phyloP scores from a whole-genome alignment of 2,888 invertebrate species.

The Pseudococcus viburni region DNA sequence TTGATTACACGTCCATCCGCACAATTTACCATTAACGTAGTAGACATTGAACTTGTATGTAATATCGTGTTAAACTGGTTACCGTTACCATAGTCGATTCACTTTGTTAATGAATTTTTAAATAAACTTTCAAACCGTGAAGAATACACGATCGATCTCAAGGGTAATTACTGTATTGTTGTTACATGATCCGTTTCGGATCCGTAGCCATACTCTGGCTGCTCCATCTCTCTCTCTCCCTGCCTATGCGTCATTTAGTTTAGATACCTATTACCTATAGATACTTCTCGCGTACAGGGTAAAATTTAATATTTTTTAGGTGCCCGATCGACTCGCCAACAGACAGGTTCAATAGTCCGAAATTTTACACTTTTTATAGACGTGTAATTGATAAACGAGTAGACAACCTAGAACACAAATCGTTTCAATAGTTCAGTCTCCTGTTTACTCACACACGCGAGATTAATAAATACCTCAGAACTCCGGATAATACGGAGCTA shows the following conservation, averaged over 20 bases:
- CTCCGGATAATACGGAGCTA: background rate
- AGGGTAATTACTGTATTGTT: slow-evolving; percentile 25
- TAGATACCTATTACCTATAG: too few species aligned
- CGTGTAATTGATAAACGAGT: background rate
- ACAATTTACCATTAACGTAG: slow-evolving; percentile 25
- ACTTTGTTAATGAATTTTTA: slow-evolving; percentile 49
- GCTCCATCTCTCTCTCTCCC: background rate
- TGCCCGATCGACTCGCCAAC: background rate
- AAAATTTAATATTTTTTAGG: background rate
- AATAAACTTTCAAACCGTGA: slow-evolving; percentile 52
- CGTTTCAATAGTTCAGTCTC: too few species aligned
- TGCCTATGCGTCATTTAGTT: background rate
- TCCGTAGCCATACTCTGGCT: background rate
- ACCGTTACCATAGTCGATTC: slow-evolving; percentile 41
- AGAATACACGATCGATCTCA: slow-evolving; percentile 33
- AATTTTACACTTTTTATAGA: background rate
- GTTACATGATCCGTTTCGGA: slow-evolving; percentile 28
- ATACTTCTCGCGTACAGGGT: background rate
- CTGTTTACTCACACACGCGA: too few species aligned
- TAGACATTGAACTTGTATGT: slow-evolving; percentile 45
- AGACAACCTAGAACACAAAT: too few species aligned
- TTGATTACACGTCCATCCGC: slow-evolving; percentile 47
- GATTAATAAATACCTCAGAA: background rate
- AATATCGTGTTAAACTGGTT: slow-evolving; percentile 42
- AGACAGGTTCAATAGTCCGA: background rate